Conservation (phyloP, 2,888 invertebrate species). For the Bimastos eiseni region DNA sequence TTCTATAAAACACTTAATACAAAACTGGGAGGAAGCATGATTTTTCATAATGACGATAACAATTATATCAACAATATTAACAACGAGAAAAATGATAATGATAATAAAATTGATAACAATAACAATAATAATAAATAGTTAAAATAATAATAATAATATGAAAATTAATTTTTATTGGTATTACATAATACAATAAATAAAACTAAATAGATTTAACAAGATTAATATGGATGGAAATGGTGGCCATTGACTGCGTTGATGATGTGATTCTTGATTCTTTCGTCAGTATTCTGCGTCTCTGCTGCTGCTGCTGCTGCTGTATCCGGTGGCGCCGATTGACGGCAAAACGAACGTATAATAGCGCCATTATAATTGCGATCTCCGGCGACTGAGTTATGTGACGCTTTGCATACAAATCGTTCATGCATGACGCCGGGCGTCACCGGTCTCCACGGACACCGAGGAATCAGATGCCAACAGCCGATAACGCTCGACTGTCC, state of each 20-base stretch:
- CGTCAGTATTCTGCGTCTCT: background rate
- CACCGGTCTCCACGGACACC: background rate
- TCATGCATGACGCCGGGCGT: background rate
- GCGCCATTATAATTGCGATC: background rate
- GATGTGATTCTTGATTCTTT: background rate
- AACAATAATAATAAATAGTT: background rate
- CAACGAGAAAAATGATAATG: no score
- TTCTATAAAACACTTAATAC: no score
- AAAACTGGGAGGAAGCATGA: background rate
- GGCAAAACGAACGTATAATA: constrained; percentile 13
- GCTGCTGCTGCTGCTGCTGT: background rate
- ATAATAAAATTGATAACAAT: no score
- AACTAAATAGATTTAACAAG: background rate
- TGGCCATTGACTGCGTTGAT: background rate
- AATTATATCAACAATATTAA: no score
- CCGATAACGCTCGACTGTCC: background rate
- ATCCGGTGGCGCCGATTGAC: background rate
- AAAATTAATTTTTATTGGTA: background rate
- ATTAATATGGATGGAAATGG: background rate
- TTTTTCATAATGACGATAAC: background rate
- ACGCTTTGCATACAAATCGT: background rate
- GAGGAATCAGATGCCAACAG: background rate
- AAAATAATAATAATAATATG: background rate
- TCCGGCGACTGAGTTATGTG: constrained; percentile 13
- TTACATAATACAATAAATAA: background rate